phyloP scores from a whole-genome alignment of 2,888 invertebrate genomes.

The Vannuccia rotundouncinata region DNA sequence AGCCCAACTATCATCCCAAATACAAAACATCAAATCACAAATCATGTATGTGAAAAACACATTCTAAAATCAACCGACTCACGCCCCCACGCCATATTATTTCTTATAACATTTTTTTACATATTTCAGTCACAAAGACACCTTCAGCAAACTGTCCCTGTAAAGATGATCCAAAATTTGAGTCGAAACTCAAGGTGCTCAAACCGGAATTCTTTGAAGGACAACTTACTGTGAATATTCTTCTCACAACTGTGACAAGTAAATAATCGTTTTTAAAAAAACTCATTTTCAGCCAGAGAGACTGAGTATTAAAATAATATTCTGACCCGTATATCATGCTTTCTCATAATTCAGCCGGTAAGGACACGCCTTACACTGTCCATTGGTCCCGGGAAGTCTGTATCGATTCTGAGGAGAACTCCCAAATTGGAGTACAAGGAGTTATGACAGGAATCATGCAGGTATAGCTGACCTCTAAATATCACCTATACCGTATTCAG shows the following conservation, averaged over 20 bases:
- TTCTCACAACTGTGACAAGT: slow-evolving; percentile 2
- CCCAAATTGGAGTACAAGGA: background rate
- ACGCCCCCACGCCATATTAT: too few relatives aligned
- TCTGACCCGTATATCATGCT: too few relatives aligned
- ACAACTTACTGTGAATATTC: background rate
- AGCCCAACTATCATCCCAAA: background rate
- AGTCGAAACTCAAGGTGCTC: background rate
- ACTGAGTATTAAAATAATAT: too few relatives aligned
- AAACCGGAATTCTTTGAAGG: background rate
- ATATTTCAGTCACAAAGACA: too few relatives aligned
- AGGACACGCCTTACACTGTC: background rate
- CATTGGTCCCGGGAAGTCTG: background rate
- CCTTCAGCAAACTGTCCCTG: background rate
- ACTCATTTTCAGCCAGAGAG: too few relatives aligned
- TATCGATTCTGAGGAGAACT: background rate
- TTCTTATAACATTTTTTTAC: too few relatives aligned
- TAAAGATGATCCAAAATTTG: background rate
- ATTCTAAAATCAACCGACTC: too few relatives aligned
- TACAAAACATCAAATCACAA: background rate
- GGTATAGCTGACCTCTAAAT: too few relatives aligned
- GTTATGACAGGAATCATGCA: background rate
- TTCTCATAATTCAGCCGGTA: background rate
- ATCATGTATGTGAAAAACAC: background rate
- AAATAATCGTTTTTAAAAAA: too few relatives aligned
- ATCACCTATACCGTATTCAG: too few relatives aligned